Conservation (phyloP, 2,888 invertebrate genomes). For the Acleris holmiana region DNA sequence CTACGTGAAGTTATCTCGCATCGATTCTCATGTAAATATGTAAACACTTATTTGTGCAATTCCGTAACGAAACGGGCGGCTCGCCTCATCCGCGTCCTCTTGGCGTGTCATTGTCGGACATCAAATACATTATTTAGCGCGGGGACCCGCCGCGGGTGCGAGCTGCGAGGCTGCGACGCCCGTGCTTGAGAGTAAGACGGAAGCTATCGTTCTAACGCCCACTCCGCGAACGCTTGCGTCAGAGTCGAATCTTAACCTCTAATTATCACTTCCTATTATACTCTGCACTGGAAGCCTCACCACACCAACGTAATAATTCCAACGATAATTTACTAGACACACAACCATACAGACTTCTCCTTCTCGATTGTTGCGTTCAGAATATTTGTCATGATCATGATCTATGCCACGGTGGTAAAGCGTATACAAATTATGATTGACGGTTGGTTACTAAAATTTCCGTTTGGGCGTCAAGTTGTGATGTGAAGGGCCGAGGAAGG, state of each 20-base stretch:
- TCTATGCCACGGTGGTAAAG: background rate
- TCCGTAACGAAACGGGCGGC: constrained; percentile 28
- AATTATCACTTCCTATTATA: constrained; percentile 58
- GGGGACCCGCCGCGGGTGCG: constrained; percentile 49
- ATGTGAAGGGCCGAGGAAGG: background rate
- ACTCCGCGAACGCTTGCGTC: constrained; percentile 52
- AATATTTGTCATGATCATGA: constrained; percentile 8
- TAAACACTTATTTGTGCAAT: constrained; percentile 35
- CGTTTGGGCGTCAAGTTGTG: background rate
- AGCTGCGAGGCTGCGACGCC: constrained; percentile 41
- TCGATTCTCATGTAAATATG: constrained; percentile 14
- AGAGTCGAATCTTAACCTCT: constrained; percentile 52
- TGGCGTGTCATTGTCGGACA: constrained; percentile 43
- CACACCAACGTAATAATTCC: constrained; percentile 28
- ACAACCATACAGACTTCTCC: constrained; percentile 17
- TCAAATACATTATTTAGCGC: constrained; percentile 54
- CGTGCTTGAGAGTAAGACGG: constrained; percentile 52
- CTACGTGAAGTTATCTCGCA: constrained; percentile 17
- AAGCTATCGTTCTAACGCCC: constrained; percentile 44
- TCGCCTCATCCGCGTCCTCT: constrained; percentile 30
- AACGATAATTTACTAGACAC: constrained; percentile 28
- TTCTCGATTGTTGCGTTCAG: constrained; percentile 3
- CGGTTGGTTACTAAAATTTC: constrained; percentile 5
- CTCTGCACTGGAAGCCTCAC: constrained; percentile 29
- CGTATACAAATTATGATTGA: constrained; percentile 11